These are phyloP conservation scores for Taeniopygia guttata DNA, from an alignment of 2,797 vertebrate species.

Conservation along the genomic window DNA sequence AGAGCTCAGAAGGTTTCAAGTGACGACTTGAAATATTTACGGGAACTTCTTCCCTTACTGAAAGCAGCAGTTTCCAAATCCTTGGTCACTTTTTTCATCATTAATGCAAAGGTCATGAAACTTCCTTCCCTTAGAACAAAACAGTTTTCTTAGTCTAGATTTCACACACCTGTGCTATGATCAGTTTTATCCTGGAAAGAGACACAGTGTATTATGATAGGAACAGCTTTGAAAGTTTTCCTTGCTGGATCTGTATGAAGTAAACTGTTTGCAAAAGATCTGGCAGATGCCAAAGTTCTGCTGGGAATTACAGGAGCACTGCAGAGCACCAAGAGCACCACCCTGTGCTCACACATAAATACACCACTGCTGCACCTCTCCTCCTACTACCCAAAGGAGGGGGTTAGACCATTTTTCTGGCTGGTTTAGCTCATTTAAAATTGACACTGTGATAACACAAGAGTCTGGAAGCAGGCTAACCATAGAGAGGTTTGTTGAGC, in stretches of 20 bases:
- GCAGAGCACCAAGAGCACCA: slow-evolving; percentile 25
- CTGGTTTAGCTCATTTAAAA: not conserved
- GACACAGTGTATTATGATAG: not conserved
- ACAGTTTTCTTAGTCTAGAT: not conserved
- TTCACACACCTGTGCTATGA: not conserved
- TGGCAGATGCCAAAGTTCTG: not conserved
- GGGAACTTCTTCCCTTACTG: not conserved
- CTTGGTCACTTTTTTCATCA: not conserved
- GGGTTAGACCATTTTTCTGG: not conserved
- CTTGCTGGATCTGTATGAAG: not conserved
- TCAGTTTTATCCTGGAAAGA: not conserved
- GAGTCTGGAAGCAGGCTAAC: not conserved
- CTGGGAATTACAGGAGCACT: not conserved
- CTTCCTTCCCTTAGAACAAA: not conserved
- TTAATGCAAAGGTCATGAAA: not conserved
- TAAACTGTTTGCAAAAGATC: not conserved
- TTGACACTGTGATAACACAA: not conserved
- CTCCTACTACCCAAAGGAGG: not conserved
- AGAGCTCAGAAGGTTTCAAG: not conserved
- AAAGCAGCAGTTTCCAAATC: not conserved
- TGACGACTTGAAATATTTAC: not conserved
- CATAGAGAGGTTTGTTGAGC: not conserved
- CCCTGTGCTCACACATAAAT: not conserved
- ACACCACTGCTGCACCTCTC: not conserved
- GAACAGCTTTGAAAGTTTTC: not conserved